Evolutionary conservation across 2,113 vertebrate species (phyloP), one percentile per base, ranked within the genome.

Genomic region (Vidua macroura): DNA sequence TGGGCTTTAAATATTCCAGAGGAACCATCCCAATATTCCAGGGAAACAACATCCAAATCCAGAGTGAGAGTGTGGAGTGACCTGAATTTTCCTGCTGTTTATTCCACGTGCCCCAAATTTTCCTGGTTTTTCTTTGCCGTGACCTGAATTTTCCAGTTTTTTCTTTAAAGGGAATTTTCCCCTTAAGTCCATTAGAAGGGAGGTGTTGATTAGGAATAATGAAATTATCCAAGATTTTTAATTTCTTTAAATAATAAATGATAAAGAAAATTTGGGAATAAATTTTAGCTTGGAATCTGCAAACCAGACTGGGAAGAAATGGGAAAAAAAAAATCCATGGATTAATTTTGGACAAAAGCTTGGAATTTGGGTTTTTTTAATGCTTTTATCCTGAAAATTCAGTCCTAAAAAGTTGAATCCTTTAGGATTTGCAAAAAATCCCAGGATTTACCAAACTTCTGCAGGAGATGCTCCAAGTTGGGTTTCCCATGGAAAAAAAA

Each of bases 51-150:
- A n/a, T 31, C 48, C 66, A 60, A 20, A 52, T 1, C 15, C 43
- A 6, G 39, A 28, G 7, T 9, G n/a, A n/a, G n/a, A n/a, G n/a
- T n/a, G n/a, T n/a, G n/a, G 15, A 4, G 6, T 4, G 13, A 27
- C 24, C 39, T 27, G 48, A 39, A 52, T 77, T 33, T 33, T 51
- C 35, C 35, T 56, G 7, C 41, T n/a, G 2, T 27, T 81, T 58
- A 13, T 30, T 56, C 19, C 27, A 14, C 1, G 6, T 7, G 30
- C 24, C 16, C 35, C 28, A 22, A 66, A 59, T 77, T 41, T 41
- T 10, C 58, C 35, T 31, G 9, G 33, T 28, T 28, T 31, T 84
- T 30, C 33, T 20, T 27, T 13, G 14, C 27, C 2, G 2, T 7
- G 27, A 52, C 18, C 46, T 33, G 49, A 64, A 62, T 66, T 44